Evolutionary conservation across 2,888 invertebrate species (phyloP), one percentile per base, ranked within the genome.

Genomic region (Hydriomena furcata): DNA sequence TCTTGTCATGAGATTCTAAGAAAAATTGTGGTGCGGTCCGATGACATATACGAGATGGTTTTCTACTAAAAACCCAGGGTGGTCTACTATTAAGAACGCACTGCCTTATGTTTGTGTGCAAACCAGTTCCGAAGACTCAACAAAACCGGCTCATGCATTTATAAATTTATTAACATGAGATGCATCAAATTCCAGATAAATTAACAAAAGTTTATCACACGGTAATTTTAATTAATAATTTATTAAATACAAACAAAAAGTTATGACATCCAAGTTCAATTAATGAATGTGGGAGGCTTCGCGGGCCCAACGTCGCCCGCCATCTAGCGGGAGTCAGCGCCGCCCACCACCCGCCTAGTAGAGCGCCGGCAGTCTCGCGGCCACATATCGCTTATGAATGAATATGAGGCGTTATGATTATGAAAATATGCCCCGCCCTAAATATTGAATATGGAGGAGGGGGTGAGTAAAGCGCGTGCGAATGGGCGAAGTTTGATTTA

Each of bases 401-500:
- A 91, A 91, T 91, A 90, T 90, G 88, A 90, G 88, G 87, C 88
- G 89, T 88, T 89, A 90, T 90, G 90, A 90, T 88, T 89, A 91
- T 91, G 87, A 88, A 86, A 91, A 87, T 90, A 90, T 90, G 90
- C 91, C 82, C 91, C 91, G 91, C 91, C 91, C 88, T 82, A 84
- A 87, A 90, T 91, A 91, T 91, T 87, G 91, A 91, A 87, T 91
- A 90, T 91, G 91, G 92, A 91, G 92, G 91, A 85, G 92, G 92
- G 92, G 92, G 87, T 84, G 84, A 76, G 82, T 81, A 90, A 85
- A 88, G 89, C 92, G 92, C 92, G 92, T 92, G 92, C 91, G 91
- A 90, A 91, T 89, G 90, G 91, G 86, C 89, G 86, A 90, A 89
- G 92, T 92, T 92, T 92, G 93, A 93, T 93, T 93, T 93, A 93